Evolutionary conservation across 2,888 invertebrate genomes (phyloP), one percentile per base, ranked within the genome.

Genomic region (Prosapia bicincta): DNA sequence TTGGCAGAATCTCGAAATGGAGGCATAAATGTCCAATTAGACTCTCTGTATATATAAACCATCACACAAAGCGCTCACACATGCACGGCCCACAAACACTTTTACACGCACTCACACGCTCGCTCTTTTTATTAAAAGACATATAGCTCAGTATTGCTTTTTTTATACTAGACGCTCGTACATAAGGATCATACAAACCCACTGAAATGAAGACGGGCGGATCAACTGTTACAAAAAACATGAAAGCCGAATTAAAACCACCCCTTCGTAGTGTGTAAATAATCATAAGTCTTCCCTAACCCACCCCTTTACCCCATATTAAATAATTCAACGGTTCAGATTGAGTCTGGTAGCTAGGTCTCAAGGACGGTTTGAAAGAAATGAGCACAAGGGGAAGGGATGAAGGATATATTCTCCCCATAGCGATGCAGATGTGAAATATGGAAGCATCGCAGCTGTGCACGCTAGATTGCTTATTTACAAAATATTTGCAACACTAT

Each of bases 311-410:
- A 20, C 2, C 20, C 54, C 54, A 20, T 54, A 54, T 54, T 54
- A 54, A 54, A 54, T 54, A 54, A 54, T 54, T 54, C 54, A 54
- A 54, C 54, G 54, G 54, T 54, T 20, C 10, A 54, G 54, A 54
- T 54, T 54, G 54, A 54, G 54, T 54, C 13, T 20, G 54, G 54
- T 20, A 54, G 54, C 54, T 20, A 5, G 20, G n/a, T 54, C 54
- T 54, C 54, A 54, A 54, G 54, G 54, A 54, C 54, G 54, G 54
- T 54, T 54, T 54, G 54, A 54, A 54, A 54, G 54, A 54, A 54
- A 54, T 20, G 54, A 20, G 54, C 20, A 54, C 1, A 54, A 54
- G 54, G 54, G 20, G 20, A 54, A 13, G 20, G 54, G 3, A 13
- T 38, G 54, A 54, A 30, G 30, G 30, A 54, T 20, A 54, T 54